Evolutionary conservation across 2,888 invertebrate genomes (phyloP), one percentile per base, ranked within the genome.

Genomic region (Netelia inedita): DNA sequence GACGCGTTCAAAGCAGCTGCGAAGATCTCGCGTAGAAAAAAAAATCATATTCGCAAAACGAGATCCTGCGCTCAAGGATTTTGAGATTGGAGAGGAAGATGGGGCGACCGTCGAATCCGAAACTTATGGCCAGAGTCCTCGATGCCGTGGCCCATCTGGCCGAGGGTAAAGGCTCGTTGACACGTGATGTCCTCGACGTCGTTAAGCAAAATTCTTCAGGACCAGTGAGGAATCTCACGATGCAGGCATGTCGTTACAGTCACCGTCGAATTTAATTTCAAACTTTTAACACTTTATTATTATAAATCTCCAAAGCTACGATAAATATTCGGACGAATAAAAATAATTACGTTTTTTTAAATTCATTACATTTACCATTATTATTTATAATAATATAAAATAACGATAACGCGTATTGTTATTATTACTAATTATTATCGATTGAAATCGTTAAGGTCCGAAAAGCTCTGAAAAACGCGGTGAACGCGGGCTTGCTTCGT

Each of bases 391-490:
- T 50, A 9, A 68, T 35, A 10, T 28, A 10, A 19, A 28, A 35
- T 9, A 71, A 50, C 19, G 11, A 28, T 28, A 9, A 14, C 35
- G 21, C 8, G 28, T 28, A 23, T 35, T 14, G 28, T 53, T 41
- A 16, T 41, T 8, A 21, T 21, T 63, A 46, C 8, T 1, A 9
- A 9, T 23, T 66, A 53, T 53, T 5, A 16, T 57, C 9, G 1
- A 16, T 19, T 59, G 16, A 0, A 35, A 71, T 66, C 14, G 8
- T 19, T 14, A 72, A 92, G 92, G 90, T 92, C 78, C 89, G 85
- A 23, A 88, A 91, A 41, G 92, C 92, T 9, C 66, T 92, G 76
- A 92, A 90, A 68, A 88, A 90, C 63, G 92, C 91, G 1, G 90
- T 92, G 10, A 88, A 86, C 53, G 91, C 90, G 0, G 91, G 92